Percentiles rank a stretch among this genome's conserved stretches.
Evolutionary conservation across 2,888 invertebrate species (phyloP).

Genomic region (Habrosyne pyritoides): DNA sequence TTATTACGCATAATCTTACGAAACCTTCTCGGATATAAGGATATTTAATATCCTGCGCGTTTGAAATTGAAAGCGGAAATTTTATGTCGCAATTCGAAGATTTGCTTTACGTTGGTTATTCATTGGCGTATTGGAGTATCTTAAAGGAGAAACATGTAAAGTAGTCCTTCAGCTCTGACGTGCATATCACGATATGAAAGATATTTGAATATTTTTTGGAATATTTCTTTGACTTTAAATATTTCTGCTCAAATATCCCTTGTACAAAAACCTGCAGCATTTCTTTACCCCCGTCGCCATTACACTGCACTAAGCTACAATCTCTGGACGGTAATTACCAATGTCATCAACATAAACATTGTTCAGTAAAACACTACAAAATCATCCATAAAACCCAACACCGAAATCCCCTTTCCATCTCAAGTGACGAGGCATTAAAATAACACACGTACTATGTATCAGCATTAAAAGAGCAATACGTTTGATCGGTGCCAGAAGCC

Average conservation of each 20-base stretch:
- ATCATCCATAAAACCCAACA: background rate
- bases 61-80: background rate
- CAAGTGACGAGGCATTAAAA: slow-evolving; percentile 3
- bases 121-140: background rate
- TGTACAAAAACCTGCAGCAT: too few species aligned
- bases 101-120: background rate
- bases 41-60: background rate
- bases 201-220: too few species aligned
- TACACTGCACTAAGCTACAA: background rate
- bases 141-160: background rate
- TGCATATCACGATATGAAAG: too few species aligned
- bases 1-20: background rate
- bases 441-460: slow-evolving; percentile 4
- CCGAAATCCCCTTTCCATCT: background rate
- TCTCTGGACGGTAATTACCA: background rate
- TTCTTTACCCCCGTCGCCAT: too few species aligned
- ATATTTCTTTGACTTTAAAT: too few species aligned
- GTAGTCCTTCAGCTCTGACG: background rate
- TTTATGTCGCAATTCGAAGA: background rate
- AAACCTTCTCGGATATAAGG: background rate
- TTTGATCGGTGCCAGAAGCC: background rate
- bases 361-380: background rate
- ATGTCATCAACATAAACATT: background rate
- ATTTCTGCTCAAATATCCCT: too few species aligned
- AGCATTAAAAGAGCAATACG: slow-evolving; percentile 5